Base-by-base conservation (phyloP, 92 coral and sea anemone species). In the Micromussa lordhowensis region DNA sequence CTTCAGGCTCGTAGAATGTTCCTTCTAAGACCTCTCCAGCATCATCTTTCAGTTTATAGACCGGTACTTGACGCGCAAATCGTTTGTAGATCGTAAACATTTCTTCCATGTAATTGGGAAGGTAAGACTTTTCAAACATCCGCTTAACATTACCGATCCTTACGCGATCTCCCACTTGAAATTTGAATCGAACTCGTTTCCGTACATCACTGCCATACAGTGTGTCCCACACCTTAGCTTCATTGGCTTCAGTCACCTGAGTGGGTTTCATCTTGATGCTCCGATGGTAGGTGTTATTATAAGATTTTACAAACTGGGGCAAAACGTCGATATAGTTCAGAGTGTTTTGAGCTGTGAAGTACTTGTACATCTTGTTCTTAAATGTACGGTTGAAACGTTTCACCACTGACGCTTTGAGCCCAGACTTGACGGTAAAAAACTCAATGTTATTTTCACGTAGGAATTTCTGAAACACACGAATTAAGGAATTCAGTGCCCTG, bases 281-380 rank as follows among this genome's bases (percentile, higher is more conserved):
- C 4, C 93, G 93, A 38, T 90, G 93, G 34, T 68, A 85, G 16
- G 87, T 80, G 82, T 80, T 68, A 74, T 90, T 90, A 77, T 90
- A 90, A 9, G 93, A 90, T 59, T 79, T 48, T 24, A 90, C 87
- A 24, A 90, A 36, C 51, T 80, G 68, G 22, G 80, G 88, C 10
- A 89, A 63, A 26, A 80, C 78, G 16, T 86, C 79, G 40, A 85
- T 80, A 57, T 86, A 90, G 24, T 17, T 64, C 19, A 57, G 84
- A 3, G 84, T 86, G 81, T 86, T 81, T 55, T 81, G 78, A 36
- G 40, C 40, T 36, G 40, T 36, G 40, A 36, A 2, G 40, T 36
- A 36, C 40, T 36, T 36, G 40, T 36, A 36, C 40, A 36, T 36
- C 40, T 36, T 36, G 40, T 36, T 36, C 40, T 36, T 36, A 36